Evolutionary conservation across 1,140 invertebrate genomes (phyloP).

Genomic region (Ceratitis capitata): DNA sequence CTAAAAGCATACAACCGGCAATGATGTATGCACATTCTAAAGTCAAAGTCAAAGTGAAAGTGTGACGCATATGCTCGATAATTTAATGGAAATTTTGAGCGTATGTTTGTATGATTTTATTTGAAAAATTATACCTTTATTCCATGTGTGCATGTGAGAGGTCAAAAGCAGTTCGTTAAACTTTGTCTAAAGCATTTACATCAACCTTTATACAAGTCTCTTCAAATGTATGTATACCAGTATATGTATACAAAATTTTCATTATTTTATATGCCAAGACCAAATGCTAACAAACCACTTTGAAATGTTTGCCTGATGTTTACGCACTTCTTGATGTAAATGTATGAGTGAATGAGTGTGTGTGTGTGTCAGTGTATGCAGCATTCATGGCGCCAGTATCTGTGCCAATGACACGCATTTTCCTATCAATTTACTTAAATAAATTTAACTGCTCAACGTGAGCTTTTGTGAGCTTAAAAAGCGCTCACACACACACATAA

Average conservation of each 20-base stretch:
- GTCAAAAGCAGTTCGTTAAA: not conserved
- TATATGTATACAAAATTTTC: not conserved
- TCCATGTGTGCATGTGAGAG: not conserved
- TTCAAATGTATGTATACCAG: not conserved
- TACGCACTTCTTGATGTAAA: too few species aligned
- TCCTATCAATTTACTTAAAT: not conserved
- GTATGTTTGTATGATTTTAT: not conserved
- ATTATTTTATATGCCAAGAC: not conserved
- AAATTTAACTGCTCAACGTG: not conserved
- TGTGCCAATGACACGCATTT: slow-evolving; percentile 1
- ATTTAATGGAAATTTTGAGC: not conserved
- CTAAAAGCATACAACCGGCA: not conserved
- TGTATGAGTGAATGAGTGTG: too few species aligned
- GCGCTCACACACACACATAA: not conserved
- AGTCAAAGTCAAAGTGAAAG: not conserved
- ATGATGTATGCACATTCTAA: not conserved
- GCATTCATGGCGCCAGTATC: not conserved
- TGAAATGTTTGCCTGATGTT: not conserved
- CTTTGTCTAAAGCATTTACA: not conserved
- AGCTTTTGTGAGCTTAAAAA: slow-evolving; percentile 1
- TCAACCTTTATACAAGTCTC: too few species aligned
- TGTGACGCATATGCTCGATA: not conserved
- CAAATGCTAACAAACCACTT: not conserved
- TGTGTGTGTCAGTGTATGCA: not conserved
- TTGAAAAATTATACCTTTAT: too few species aligned